phyloP scores from a whole-genome alignment of 2,888 invertebrate species.

The Nomada goodeniana region DNA sequence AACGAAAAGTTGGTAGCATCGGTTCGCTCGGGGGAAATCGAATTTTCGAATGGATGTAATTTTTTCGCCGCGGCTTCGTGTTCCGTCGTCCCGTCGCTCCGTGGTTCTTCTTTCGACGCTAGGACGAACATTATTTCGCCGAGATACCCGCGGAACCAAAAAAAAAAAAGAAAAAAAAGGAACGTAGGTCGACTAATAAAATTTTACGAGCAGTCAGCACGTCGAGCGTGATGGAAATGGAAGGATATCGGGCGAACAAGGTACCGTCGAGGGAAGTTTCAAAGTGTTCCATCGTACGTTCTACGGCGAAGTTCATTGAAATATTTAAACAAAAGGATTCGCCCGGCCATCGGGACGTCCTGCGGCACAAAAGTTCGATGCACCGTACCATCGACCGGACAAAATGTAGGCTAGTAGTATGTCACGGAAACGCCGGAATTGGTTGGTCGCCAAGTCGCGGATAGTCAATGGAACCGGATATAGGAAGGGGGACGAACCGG shows the following conservation, averaged over 20 bases:
- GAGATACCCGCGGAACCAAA: neutral
- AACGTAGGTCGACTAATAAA: slow-evolving; percentile 20
- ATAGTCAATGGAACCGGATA: slow-evolving; percentile 63
- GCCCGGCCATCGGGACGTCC: neutral
- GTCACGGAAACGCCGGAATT: slow-evolving; percentile 62
- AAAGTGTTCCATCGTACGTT: neutral
- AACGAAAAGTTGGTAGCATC: neutral
- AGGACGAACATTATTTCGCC: slow-evolving; percentile 3
- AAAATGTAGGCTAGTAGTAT: slow-evolving; percentile 54
- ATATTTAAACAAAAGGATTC: slow-evolving; percentile 33
- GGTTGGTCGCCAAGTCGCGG: slow-evolving; percentile 73
- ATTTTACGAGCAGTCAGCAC: slow-evolving; percentile 14
- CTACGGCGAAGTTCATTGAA: neutral
- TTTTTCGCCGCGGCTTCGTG: slow-evolving; percentile 1
- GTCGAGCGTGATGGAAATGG: neutral
- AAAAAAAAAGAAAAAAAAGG: too few relatives aligned
- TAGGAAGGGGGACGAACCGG: slow-evolving; percentile 35
- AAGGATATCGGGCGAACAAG: neutral
- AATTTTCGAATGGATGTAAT: slow-evolving; percentile 37
- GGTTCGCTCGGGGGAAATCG: slow-evolving; percentile 17
- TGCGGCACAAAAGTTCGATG: slow-evolving; percentile 37
- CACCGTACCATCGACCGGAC: slow-evolving; percentile 16
- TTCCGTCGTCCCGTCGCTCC: neutral
- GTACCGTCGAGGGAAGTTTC: neutral
- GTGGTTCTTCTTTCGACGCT: slow-evolving; percentile 5